A percentile compares a stretch with the other conserved stretches of the same genome.
Conservation (phyloP, 64 coral and sea anemone species). For the Montipora sp. region DNA sequence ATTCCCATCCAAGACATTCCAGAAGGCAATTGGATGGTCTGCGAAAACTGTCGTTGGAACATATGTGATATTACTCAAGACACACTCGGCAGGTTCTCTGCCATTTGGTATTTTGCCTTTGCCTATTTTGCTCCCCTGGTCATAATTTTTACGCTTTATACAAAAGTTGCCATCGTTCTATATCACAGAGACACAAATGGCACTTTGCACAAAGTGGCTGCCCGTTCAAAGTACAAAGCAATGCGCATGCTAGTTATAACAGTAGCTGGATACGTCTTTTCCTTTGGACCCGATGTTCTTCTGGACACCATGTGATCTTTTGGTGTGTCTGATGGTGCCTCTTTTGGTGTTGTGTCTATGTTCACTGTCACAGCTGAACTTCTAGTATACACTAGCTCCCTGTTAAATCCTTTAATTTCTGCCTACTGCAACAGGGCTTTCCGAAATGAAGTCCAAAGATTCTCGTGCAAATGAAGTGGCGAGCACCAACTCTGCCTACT, state of each 20-base stretch:
- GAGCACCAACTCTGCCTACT: too few relatives aligned
- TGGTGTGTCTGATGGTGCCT: background rate
- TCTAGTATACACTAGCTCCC: conserved; percentile 2
- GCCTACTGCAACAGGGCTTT: conserved; percentile 55
- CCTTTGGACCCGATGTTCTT: background rate
- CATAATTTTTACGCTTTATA: background rate
- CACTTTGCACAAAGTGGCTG: background rate
- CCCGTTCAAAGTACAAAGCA: conserved; percentile 46
- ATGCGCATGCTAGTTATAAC: conserved; percentile 46
- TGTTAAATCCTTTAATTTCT: conserved; percentile 50
- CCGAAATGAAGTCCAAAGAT: too few relatives aligned
- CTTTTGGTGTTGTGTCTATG: background rate
- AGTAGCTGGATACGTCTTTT: conserved; percentile 3
- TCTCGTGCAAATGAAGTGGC: too few relatives aligned
- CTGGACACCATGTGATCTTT: conserved; percentile 11
- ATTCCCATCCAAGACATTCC: conserved; percentile 38
- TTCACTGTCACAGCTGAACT: background rate
- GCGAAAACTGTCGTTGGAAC: conserved; percentile 8
- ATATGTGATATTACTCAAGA: conserved; percentile 14
- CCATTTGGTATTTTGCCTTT: background rate
- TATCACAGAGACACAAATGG: background rate
- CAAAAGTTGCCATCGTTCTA: conserved; percentile 20
- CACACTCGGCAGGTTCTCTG: background rate
- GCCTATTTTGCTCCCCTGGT: conserved; percentile 1
- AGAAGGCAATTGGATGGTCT: background rate